Evolutionary conservation across 2,888 invertebrate genomes (phyloP).

Genomic region (Ceraclea dissimilis): DNA sequence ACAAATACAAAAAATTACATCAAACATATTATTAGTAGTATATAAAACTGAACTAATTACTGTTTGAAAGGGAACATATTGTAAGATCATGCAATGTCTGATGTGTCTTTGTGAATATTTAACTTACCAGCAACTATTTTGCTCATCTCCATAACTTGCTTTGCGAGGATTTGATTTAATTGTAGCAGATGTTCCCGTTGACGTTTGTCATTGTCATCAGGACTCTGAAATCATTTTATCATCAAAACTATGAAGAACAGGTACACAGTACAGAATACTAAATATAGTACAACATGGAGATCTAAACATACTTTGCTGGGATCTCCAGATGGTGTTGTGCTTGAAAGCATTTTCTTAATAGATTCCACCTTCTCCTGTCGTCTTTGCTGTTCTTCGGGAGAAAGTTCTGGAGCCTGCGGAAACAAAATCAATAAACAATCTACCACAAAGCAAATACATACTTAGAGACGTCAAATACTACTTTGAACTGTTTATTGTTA

Average conservation of each 20-base stretch:
- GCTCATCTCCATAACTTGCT: slow-evolving; percentile 92
- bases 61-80: background rate
- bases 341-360: slow-evolving; percentile 84
- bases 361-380: slow-evolving; percentile 83
- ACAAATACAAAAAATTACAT: background rate
- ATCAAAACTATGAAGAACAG: too few relatives aligned
- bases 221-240: slow-evolving; percentile 54
- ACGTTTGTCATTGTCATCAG: slow-evolving; percentile 75
- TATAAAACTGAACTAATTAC: background rate
- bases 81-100: background rate
- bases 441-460: too few relatives aligned
- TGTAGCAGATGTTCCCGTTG: slow-evolving; percentile 84
- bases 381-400: slow-evolving; percentile 77
- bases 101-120: background rate
- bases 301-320: slow-evolving; percentile 38
- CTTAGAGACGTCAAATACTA: too few relatives aligned
- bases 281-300: too few relatives aligned
- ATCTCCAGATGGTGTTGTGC: slow-evolving; percentile 53
- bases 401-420: slow-evolving; percentile 65
- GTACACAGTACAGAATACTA: too few relatives aligned
- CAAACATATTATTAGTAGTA: background rate
- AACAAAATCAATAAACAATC: background rate
- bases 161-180: slow-evolving; percentile 85
- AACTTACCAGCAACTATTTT: slow-evolving; percentile 87
- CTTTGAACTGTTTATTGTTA: too few relatives aligned